Conservation (phyloP, 2,113 vertebrate species). For the Budorcas taxicolor region DNA sequence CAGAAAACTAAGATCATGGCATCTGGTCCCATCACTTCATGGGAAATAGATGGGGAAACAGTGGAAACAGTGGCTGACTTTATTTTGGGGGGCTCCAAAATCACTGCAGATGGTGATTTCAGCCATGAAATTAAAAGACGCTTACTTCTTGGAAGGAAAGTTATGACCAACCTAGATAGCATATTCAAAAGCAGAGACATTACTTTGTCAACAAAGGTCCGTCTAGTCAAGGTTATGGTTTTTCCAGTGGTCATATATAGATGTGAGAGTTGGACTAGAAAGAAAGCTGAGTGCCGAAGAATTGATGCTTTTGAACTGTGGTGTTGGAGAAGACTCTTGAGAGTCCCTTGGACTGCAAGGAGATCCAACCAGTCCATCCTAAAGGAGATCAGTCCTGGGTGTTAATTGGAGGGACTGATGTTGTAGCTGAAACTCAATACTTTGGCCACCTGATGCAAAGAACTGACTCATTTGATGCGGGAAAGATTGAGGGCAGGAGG, state of each 20-base stretch:
- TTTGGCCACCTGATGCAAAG: background rate
- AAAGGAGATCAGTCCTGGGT: background rate
- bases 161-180: background rate
- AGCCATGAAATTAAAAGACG: background rate
- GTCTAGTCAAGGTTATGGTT: background rate
- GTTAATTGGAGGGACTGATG: background rate
- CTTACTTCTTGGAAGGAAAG: background rate
- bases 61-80: background rate
- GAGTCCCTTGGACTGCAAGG: background rate
- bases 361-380: background rate
- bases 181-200: background rate
- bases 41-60: background rate
- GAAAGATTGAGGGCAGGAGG: background rate
- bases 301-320: background rate
- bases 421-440: background rate
- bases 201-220: background rate
- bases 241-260: background rate
- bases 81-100: accelerated
- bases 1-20: background rate
- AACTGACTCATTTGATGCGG: background rate
- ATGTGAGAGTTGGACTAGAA: background rate
- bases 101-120: background rate
- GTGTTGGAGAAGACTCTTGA: background rate
- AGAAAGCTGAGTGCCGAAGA: accelerated
- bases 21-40: background rate